These are phyloP conservation scores for Mesochorus sp. DNA, from an alignment of 2,888 invertebrate species.

Conservation along the genomic window DNA sequence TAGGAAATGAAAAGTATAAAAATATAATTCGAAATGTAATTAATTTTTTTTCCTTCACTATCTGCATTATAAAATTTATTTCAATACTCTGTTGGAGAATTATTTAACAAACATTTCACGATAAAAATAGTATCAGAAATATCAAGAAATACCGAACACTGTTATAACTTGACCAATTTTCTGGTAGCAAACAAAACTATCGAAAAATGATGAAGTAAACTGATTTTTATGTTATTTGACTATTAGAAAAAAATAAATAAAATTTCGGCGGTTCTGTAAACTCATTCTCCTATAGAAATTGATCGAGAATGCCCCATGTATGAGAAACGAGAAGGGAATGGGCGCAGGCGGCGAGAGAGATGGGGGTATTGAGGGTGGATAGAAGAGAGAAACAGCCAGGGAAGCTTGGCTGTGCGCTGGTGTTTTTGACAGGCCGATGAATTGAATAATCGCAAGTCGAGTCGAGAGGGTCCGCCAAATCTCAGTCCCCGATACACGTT, in stretches of 20 bases:
- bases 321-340: constrained; percentile 39
- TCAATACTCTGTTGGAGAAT: too few relatives aligned
- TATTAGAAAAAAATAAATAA: neutral
- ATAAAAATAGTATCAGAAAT: too few relatives aligned
- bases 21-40: too few relatives aligned
- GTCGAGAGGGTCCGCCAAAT: constrained; percentile 80
- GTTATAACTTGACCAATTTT: too few relatives aligned
- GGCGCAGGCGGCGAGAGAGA: constrained; percentile 45
- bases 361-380: constrained; percentile 62
- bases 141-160: too few relatives aligned
- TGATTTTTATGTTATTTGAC: neutral
- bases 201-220: neutral
- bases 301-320: constrained; percentile 12
- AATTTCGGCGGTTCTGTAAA: neutral
- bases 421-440: constrained; percentile 83
- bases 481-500: constrained; percentile 80
- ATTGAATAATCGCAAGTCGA: constrained; percentile 83
- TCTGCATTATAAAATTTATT: too few relatives aligned
- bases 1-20: too few relatives aligned
- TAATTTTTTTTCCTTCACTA: too few relatives aligned
- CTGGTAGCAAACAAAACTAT: too few relatives aligned
- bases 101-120: too few relatives aligned
- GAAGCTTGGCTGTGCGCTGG: constrained; percentile 80
- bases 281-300: neutral
- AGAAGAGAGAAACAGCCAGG: constrained; percentile 74